Evolutionary conservation across 2,797 vertebrate genomes (phyloP), one percentile per base, ranked within the genome.

Genomic region (Momotus momota): DNA sequence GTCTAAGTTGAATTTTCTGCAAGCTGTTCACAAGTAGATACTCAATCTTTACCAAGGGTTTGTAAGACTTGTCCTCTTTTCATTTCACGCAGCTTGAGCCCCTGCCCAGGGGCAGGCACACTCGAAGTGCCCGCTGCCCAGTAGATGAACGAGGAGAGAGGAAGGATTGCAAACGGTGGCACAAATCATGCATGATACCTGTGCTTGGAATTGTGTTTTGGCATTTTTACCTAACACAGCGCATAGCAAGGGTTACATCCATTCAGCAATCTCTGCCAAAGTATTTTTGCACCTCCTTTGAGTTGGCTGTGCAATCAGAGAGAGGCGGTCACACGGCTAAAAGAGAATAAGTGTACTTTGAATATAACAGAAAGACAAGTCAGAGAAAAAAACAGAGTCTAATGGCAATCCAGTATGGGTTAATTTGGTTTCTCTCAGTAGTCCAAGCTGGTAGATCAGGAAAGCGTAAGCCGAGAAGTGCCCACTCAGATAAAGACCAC

Each of bases 121-220:
- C 14, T 23, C 4, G 1, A 57, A 58, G 31, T 75, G 11, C 33
- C 12, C 2, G 1, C 7, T 14, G 46, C 22, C 1, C 2, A 8
- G 7, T 17, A 25, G 57, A 49, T 40, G 19, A 33, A 14, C 2
- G 6, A 87, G 60, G 27, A 57, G 65, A 49, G 51, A 31, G 26
- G 67, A 71, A 94, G 61, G 46, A 51, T 35, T 5, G 45, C 31
- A 72, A 88, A 77, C n/a, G 1, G 0, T 52, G 83, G 62, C 73
- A 52, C 25, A 51, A 78, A 31, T 65, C 46, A 12, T 4, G 18
- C 29, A 6, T 19, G 22, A 41, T 58, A 78, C 58, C 54, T 71
- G 41, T 69, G 48, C 52, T 83, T 69, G 65, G 75, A 90, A 75
- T 46, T 46, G 41, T 55, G 58, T 69, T 86, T 74, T 79, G 73